These are phyloP conservation scores for Strix aluco DNA, from an alignment of 2,113 vertebrate genomes.

Conservation along the genomic window DNA sequence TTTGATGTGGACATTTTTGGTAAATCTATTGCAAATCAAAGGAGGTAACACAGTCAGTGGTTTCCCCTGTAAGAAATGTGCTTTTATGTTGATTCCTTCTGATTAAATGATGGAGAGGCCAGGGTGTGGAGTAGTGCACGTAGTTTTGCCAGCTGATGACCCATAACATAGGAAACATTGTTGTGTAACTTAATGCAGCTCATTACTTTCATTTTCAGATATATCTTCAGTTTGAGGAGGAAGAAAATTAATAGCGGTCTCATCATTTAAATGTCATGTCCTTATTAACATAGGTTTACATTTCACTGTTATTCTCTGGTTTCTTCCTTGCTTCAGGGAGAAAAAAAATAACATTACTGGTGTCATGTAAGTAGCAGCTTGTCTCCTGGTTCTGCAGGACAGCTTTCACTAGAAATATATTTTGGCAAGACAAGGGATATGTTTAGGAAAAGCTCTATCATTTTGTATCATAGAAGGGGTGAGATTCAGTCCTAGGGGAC, in stretches of 20 bases:
- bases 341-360: background rate
- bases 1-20: background rate
- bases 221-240: background rate
- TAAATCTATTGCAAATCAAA: background rate
- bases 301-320: background rate
- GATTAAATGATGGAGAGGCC: background rate
- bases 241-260: background rate
- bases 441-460: background rate
- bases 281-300: background rate
- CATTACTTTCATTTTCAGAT: background rate
- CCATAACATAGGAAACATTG: background rate
- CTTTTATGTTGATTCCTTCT: background rate
- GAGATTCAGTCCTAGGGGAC: accelerated
- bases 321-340: background rate
- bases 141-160: background rate
- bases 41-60: background rate
- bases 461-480: background rate
- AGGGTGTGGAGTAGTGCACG: background rate
- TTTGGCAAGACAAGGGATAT: background rate
- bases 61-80: background rate
- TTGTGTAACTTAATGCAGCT: background rate
- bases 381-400: background rate
- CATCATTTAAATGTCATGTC: background rate
- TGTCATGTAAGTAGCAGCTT: background rate
- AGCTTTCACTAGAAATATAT: background rate